phyloP scores from a whole-genome alignment of 2,113 vertebrate genomes.

The Sebastes schlegelii region DNA sequence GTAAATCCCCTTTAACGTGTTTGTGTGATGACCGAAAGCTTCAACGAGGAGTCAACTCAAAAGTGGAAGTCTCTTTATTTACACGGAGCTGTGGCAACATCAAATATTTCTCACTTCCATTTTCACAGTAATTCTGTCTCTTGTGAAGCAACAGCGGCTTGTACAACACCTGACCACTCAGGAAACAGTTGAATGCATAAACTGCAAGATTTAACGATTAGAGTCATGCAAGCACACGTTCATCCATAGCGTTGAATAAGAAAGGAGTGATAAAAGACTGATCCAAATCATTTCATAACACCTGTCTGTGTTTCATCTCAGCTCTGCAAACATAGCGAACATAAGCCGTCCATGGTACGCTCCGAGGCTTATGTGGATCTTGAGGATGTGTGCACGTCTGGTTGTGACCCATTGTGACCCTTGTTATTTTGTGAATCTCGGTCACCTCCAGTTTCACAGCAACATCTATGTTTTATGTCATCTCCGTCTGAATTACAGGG shows the following conservation, averaged over 20 bases:
- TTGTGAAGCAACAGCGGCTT: conserved; percentile 27
- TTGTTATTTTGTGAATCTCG: conserved; percentile 32
- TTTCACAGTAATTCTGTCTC: conserved; percentile 20
- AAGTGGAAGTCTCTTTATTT: conserved; percentile 43
- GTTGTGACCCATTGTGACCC: neutral
- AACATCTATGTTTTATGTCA: conserved; percentile 42
- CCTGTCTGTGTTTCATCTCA: neutral
- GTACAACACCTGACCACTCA: neutral
- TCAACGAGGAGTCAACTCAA: conserved; percentile 1
- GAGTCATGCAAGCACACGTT: neutral
- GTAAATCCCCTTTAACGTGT: neutral
- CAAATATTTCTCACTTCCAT: conserved; percentile 49
- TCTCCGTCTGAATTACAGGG: conserved; percentile 21
- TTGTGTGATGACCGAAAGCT: neutral
- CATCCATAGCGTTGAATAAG: neutral
- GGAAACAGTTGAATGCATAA: neutral
- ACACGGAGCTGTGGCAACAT: conserved; percentile 15
- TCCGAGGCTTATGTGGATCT: conserved; percentile 10
- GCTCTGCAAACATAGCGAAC: neutral
- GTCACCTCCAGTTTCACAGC: conserved; percentile 19
- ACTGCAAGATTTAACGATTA: neutral
- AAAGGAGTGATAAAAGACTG: too few relatives aligned
- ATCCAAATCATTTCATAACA: neutral
- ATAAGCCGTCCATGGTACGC: neutral
- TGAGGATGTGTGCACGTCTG: neutral